Evolutionary conservation across 2,888 invertebrate genomes (phyloP), one percentile per base, ranked within the genome.

Genomic region (Eristalis intricaria): DNA sequence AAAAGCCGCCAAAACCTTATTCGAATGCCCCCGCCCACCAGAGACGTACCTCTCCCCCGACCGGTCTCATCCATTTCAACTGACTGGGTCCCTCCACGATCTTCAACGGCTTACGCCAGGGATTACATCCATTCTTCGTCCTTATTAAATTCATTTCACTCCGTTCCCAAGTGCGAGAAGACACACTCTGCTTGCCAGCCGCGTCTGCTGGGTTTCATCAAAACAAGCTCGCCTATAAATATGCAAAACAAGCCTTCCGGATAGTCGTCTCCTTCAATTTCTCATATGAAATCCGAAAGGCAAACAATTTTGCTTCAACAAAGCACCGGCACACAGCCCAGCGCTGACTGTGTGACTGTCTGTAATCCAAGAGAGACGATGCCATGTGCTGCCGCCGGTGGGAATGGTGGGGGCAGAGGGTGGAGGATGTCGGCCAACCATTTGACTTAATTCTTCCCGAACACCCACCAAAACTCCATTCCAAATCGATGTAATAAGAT

Each of bases 401-500:
- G 8, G 32, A n/a, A n/a, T 32, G 10, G 63, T 35, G n/a, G n/a
- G n/a, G n/a, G n/a, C n/a, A n/a, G n/a, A n/a, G n/a, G n/a, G n/a
- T n/a, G n/a, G n/a, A n/a, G n/a, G n/a, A n/a, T 65, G 69, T 65
- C 64, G 60, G 71, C 29, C 68, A 82, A 61, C 32, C 73, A 60
- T 75, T 87, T 83, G 83, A 79, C 75, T 83, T 79, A 83, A 74
- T 83, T 83, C 75, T 77, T 77, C 76, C 65, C 74, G 64, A 29
- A 22, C 43, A 32, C 64, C 35, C 68, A 15, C 23, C 26, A 38
- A 35, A 23, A 22, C 22, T 35, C 38, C 11, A 66, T 29, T 70
- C 68, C 75, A 23, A 80, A 73, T 65, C 71, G 75, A 84, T 87
- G 87, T 76, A 80, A 87, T 76, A 87, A 80, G 84, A 84, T 84